Percentiles rank a stretch among this genome's conserved stretches.
Evolutionary conservation across 2,797 vertebrate genomes (phyloP).

Genomic region (Amblyraja radiata): DNA sequence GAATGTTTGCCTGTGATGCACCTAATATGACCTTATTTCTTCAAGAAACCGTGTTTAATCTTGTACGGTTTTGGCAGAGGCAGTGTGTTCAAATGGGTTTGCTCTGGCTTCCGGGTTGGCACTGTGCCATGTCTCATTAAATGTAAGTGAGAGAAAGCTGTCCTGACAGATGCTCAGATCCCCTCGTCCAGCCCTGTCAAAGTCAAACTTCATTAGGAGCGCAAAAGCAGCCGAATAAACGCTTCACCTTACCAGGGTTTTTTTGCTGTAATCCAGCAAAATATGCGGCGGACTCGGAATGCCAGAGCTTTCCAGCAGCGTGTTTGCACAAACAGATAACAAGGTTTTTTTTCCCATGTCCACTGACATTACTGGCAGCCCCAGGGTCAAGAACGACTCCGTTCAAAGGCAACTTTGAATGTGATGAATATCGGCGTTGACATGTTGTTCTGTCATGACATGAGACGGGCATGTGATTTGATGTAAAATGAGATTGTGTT

Average conservation of each 20-base stretch:
- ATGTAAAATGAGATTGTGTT: slow-evolving; percentile 18
- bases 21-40: slow-evolving; percentile 27
- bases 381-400: not conserved
- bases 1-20: not conserved
- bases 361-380: slow-evolving; percentile 6
- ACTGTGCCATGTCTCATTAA: slow-evolving; percentile 45
- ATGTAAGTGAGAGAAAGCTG: slow-evolving; percentile 39
- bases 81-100: slow-evolving; percentile 41
- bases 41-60: slow-evolving; percentile 31
- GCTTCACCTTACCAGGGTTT: not conserved
- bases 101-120: slow-evolving; percentile 53
- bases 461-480: slow-evolving; percentile 20
- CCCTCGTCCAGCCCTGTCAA: slow-evolving; percentile 3
- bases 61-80: slow-evolving; percentile 39
- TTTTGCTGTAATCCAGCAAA: not conserved
- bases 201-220: slow-evolving; percentile 31
- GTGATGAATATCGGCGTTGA: slow-evolving; percentile 23
- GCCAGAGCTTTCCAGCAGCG: not conserved
- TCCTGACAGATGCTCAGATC: slow-evolving; percentile 18
- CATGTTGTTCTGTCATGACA: not conserved
- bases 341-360: slow-evolving; percentile 11
- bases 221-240: not conserved
- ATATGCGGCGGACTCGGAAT: slow-evolving; percentile 1
- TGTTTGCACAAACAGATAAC: slow-evolving; percentile 15
- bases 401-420: slow-evolving; percentile 28